Evolutionary conservation across 92 coral and sea anemone genomes (phyloP).

Genomic region (Epizoanthus fatuus): DNA sequence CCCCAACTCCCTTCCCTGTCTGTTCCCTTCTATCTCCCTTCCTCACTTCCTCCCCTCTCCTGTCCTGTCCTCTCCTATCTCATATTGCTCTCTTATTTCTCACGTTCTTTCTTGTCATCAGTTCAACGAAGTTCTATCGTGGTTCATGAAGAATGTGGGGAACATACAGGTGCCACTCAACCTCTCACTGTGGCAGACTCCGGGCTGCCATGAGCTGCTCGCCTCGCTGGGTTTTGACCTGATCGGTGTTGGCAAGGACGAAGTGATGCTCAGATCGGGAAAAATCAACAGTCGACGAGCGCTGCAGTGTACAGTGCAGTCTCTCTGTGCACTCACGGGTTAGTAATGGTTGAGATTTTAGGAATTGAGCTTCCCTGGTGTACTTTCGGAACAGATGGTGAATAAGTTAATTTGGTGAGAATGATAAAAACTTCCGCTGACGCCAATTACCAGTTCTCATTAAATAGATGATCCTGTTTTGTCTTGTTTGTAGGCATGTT

Average conservation of each 20-base stretch:
- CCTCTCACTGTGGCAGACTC: conserved; percentile 92
- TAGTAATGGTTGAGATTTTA: not conserved
- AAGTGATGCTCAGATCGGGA: conserved; percentile 97
- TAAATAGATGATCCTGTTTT: no score
- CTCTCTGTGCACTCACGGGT: conserved; percentile 94
- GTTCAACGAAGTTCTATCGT: conserved; percentile 93
- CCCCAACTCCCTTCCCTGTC: no score
- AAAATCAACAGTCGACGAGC: conserved; percentile 96
- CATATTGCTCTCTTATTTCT: not conserved
- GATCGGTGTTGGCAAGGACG: conserved; percentile 98
- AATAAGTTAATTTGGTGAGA: not conserved
- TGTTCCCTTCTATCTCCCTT: no score
- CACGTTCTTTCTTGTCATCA: conserved; percentile 20
- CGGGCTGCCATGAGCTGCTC: conserved; percentile 98
- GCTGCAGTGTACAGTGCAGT: conserved; percentile 93
- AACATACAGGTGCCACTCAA: conserved; percentile 95
- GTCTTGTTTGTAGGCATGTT: no score
- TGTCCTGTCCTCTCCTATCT: not conserved
- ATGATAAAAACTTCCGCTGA: no score
- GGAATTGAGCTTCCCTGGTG: not conserved
- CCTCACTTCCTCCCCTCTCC: no score
- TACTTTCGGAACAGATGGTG: not conserved
- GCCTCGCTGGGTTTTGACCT: conserved; percentile 98
- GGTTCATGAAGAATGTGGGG: conserved; percentile 91
- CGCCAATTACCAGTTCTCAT: no score